These are phyloP conservation scores for Pocillopora grandis DNA, from an alignment of 92 coral and sea anemone genomes.

Conservation along the genomic window DNA sequence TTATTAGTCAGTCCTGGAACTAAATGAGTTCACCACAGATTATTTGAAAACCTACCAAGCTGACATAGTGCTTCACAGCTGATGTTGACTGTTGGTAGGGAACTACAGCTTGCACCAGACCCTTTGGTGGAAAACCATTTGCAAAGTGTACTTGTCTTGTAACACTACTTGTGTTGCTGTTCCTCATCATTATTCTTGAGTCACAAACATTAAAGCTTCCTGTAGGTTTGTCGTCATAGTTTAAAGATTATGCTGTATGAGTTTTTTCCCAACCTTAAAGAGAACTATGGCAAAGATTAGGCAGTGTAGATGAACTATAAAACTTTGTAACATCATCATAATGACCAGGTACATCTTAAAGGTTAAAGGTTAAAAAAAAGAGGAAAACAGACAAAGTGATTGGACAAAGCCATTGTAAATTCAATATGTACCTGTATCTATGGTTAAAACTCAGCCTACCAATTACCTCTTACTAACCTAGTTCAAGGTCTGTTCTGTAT, in stretches of 20 bases:
- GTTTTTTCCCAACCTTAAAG: background rate
- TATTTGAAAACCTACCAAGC: constrained; percentile 21
- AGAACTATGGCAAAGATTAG: background rate
- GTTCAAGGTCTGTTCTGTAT: too few relatives aligned
- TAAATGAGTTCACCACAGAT: too few relatives aligned
- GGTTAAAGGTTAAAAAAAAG: too few relatives aligned
- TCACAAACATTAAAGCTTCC: constrained; percentile 5
- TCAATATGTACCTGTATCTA: too few relatives aligned
- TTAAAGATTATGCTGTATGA: background rate
- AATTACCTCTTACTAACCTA: too few relatives aligned
- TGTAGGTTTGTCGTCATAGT: background rate
- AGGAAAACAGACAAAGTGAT: too few relatives aligned
- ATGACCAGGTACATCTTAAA: too few relatives aligned
- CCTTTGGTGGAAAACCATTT: constrained; percentile 90
- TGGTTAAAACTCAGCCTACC: too few relatives aligned
- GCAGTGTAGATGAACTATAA: too few relatives aligned
- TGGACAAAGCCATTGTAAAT: too few relatives aligned
- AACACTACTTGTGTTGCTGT: constrained; percentile 30
- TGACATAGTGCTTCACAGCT: constrained; percentile 14
- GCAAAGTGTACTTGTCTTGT: constrained; percentile 74
- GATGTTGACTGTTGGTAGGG: constrained; percentile 29
- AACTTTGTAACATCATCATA: too few relatives aligned
- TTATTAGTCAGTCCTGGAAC: too few relatives aligned
- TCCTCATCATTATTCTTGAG: constrained; percentile 61
- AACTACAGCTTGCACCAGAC: constrained; percentile 44